These are phyloP conservation scores for Cordylochernes scorpioides DNA, from an alignment of 2,888 invertebrate species.

Conservation along the genomic window DNA sequence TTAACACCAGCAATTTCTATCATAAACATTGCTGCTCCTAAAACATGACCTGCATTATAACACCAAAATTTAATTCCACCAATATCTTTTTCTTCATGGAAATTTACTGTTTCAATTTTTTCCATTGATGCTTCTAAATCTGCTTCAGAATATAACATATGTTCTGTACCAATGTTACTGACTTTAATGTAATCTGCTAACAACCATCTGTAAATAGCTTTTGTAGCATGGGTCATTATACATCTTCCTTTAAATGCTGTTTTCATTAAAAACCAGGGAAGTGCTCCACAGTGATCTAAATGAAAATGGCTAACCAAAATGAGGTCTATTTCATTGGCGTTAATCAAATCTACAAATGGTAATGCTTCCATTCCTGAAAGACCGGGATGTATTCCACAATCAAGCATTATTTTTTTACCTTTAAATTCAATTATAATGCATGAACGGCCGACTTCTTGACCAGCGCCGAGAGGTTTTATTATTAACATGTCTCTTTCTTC, in stretches of 20 bases:
- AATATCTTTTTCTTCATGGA: slow-evolving; percentile 90
- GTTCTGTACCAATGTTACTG: slow-evolving; percentile 82
- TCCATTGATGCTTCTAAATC: slow-evolving; percentile 95
- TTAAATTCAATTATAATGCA: slow-evolving; percentile 96
- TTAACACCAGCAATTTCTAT: slow-evolving; percentile 97
- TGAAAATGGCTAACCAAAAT: slow-evolving; percentile 65
- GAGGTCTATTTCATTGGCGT: slow-evolving; percentile 79
- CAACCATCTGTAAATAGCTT: slow-evolving; percentile 95
- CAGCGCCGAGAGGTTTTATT: slow-evolving; percentile 41
- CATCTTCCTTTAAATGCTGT: slow-evolving; percentile 90
- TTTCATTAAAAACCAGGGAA: slow-evolving; percentile 91
- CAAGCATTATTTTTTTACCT: slow-evolving; percentile 93
- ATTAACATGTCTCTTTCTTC: slow-evolving; percentile 12
- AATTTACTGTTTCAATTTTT: slow-evolving; percentile 91
- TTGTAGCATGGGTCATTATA: slow-evolving; percentile 98
- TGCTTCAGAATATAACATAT: slow-evolving; percentile 87
- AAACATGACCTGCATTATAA: slow-evolving; percentile 91
- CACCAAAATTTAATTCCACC: slow-evolving; percentile 84
- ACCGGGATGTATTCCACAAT: slow-evolving; percentile 96
- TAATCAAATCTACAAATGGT: slow-evolving; percentile 87
- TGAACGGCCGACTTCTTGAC: slow-evolving; percentile 94
- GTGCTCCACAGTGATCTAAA: slow-evolving; percentile 85
- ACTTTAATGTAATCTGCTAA: slow-evolving; percentile 98
- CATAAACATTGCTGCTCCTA: slow-evolving; percentile 99
- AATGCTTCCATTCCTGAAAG: slow-evolving; percentile 71